These are phyloP conservation scores for Yponomeuta plumbellus DNA, from an alignment of 2,888 invertebrate species.

Conservation along the genomic window DNA sequence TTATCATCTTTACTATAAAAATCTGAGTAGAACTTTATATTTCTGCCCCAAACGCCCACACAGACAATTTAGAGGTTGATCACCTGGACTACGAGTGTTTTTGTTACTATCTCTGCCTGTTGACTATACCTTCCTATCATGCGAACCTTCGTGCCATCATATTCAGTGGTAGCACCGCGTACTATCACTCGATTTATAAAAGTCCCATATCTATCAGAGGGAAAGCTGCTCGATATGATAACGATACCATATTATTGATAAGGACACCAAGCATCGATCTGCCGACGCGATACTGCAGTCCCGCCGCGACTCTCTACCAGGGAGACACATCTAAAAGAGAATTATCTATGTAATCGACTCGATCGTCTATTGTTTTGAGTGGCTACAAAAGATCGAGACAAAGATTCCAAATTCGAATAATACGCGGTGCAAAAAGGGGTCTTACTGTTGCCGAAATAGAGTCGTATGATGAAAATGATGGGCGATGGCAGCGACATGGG, in stretches of 20 bases:
- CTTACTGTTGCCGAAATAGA: not conserved
- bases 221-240: conserved; percentile 76
- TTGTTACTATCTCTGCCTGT: no score
- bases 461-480: conserved; percentile 75
- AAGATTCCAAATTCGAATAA: not conserved
- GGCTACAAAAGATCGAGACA: conserved; percentile 29
- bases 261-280: conserved; percentile 66
- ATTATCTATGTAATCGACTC: conserved; percentile 8
- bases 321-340: conserved; percentile 25
- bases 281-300: conserved; percentile 55
- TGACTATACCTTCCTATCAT: not conserved
- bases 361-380: conserved; percentile 28
- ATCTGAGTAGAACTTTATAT: no score
- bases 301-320: conserved; percentile 32
- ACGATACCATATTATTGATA: conserved; percentile 72
- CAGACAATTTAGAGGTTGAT: no score
- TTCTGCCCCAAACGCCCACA: no score
- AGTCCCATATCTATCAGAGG: conserved; percentile 67
- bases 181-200: conserved; percentile 54
- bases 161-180: conserved; percentile 47
- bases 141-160: not conserved
- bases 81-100: no score
- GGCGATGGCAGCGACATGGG: conserved; percentile 70
- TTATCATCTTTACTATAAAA: no score
- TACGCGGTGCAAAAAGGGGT: not conserved